Evolutionary conservation across 2,113 vertebrate species (phyloP), one percentile per base, ranked within the genome.

Genomic region (Trematomus loennbergii): DNA sequence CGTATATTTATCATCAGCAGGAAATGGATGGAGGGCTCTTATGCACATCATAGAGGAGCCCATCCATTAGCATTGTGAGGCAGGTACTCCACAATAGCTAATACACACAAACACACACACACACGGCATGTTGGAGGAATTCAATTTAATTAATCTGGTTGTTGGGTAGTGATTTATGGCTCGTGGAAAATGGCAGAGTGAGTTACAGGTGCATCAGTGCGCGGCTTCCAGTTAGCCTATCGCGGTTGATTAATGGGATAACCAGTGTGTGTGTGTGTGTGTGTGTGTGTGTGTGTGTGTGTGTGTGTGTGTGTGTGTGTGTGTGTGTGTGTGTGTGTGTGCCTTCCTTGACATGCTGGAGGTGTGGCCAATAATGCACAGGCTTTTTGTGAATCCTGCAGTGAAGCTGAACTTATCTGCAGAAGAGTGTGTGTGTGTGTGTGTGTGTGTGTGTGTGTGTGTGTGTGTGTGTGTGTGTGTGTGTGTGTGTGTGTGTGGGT

Each of bases 141-240:
- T 87, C 83, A 88, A 84, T 93, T 91, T 81, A 75, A 85, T 92
- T 82, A 92, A 85, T 91, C 79, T 83, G 74, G 55, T 91, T 82
- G 75, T 82, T 89, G 79, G 60, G 53, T 16, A 49, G 67, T 91
- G 91, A 94, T 93, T 90, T 88, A 92, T 91, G 85, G 75, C 25
- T 79, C n/a, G 11, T 67, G 55, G 81, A 81, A 86, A 87, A 87
- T 69, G 49, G 80, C 63, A n/a, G 25, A 58, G 64, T 67, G 88
- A 82, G 88, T 90, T 90, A 90, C 91, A 93, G 89, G 87, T 92
- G 90, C 92, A 90, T 89, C 88, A 81, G 83, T 49, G 90, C n/a
- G 25, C 77, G 72, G 82, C 83, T 82, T 84, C 75, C 83, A 63
- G 72, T 85, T 85, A 81, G 71, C 74, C 75, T 71, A 77, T 89